Evolutionary conservation across 1,140 invertebrate species (phyloP), one percentile per base, ranked within the genome.

Genomic region (Thereuonema tuberculata): DNA sequence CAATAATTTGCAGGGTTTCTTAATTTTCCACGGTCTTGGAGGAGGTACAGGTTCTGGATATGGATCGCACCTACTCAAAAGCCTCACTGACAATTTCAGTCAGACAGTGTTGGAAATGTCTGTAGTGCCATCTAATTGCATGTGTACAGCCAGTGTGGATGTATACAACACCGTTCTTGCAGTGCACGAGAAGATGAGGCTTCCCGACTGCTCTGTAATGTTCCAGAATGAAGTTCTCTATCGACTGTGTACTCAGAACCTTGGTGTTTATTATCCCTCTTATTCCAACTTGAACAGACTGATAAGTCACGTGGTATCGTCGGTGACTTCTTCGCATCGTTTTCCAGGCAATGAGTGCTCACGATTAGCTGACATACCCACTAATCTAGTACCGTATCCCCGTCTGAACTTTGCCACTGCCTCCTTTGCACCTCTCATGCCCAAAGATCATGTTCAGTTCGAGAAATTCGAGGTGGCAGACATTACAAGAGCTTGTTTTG

Each of bases 401-500:
- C 60, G 71, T 26, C 74, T 73, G 71, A 86, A 86, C 69, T 89
- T 86, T 78, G 87, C 85, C 3, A 74, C 89, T 69, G 86, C 83
- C 15, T 89, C 86, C 20, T 91, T 90, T 71, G 84, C 87, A 14
- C 88, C 87, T 3, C 84, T 90, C 67, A 85, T 89, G 70, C 86
- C 84, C 0, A 82, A 85, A 56, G 87, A 88, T 70, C 88, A 88
- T 74, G 86, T 87, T 20, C 86, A 86, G 76, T 86, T 88, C 71
- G 86, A 88, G 70, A 82, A 84, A 67, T 73, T 86, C 61, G 84
- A 82, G 9, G 84, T 92, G n/a, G 81, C 84, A 29, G 88, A 92
- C 71, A 90, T 92, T 68, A 92, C 89, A 67, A 89, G 84, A 71
- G 83, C 85, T n/a, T 89, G 86, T 73, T 91, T 91, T 74, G 87